A percentile compares a stretch with the other conserved stretches of the same genome.
These are phyloP conservation scores for Psilopogon haemacephalus DNA, from an alignment of 2,113 vertebrate genomes.

Conservation along the genomic window DNA sequence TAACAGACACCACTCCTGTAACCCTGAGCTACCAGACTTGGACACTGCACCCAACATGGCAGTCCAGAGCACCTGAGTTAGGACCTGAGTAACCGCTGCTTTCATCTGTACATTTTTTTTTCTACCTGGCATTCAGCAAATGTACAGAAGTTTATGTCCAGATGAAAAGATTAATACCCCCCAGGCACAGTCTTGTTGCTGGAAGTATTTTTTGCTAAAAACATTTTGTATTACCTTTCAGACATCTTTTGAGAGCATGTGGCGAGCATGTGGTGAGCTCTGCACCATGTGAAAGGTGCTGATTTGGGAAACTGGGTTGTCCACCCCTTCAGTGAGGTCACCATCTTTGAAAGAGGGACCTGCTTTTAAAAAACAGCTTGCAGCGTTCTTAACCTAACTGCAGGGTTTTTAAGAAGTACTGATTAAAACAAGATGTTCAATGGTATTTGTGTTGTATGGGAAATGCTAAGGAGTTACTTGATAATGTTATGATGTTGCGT, in stretches of 20 bases:
- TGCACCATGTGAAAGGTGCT: background rate
- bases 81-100: background rate
- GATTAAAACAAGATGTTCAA: background rate
- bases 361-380: background rate
- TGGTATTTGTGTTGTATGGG: background rate
- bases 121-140: background rate
- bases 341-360: background rate
- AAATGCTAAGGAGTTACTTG: background rate
- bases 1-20: background rate
- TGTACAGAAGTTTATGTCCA: background rate
- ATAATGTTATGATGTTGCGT: background rate
- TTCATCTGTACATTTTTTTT: background rate
- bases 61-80: background rate
- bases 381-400: background rate
- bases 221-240: background rate
- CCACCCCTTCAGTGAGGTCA: background rate
- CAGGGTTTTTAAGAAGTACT: background rate
- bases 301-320: background rate
- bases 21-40: background rate
- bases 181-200: background rate
- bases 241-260: background rate
- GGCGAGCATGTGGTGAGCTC: background rate
- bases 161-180: background rate
- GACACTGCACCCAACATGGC: background rate
- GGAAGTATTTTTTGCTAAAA: background rate